Base-by-base conservation (phyloP, 2,797 vertebrate species). In the Ctenopoma multispine region DNA sequence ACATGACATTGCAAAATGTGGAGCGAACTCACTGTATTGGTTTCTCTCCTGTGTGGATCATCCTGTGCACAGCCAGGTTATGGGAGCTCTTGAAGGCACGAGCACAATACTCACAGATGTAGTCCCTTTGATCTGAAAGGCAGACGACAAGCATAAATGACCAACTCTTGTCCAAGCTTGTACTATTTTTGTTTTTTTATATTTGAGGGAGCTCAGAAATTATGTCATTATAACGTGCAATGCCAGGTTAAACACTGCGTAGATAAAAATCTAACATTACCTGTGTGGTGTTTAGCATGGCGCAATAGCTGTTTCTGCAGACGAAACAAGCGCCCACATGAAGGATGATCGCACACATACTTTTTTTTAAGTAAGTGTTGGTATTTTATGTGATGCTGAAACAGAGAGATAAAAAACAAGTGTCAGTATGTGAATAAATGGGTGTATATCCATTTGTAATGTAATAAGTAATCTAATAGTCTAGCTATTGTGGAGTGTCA, bases 1-100 rank as follows among this genome's bases (percentile, higher is more conserved):
- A 10, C 18, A 46, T 8, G 44, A 46, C 1, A 46, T 41, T 13
- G 7, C 0, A 9, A 36, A 36, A 36, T 23, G 4, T 27, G 1
- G 8, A 10, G 8, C 4, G 11, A 2, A 96, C 96, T 95, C 85
- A 97, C 96, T 98, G 96, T 70, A 97, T 92, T 7, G 97, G 96
- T 83, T 97, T 99, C 87, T 98, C 96, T 88, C 96, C 97, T 0
- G 97, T 97, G 84, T 99, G 97, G 87, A 98, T 98, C 97, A 98
- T 97, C 18, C 96, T 93, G 87, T 97, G 96, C 75, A 98, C 96
- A 0, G 96, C 96, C 87, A 97, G 90, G 83, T 98, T 98, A 67
- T 98, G 96, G 55, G 96, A 97, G 69, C 96, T 97, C 92, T 97
- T 98, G 86, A 98, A 98, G 9, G 97, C 96, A 8, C 96, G 95